Conservation (phyloP, 35 echinoderm and acorn worm genomes). For the Eucidaris tribuloides region DNA sequence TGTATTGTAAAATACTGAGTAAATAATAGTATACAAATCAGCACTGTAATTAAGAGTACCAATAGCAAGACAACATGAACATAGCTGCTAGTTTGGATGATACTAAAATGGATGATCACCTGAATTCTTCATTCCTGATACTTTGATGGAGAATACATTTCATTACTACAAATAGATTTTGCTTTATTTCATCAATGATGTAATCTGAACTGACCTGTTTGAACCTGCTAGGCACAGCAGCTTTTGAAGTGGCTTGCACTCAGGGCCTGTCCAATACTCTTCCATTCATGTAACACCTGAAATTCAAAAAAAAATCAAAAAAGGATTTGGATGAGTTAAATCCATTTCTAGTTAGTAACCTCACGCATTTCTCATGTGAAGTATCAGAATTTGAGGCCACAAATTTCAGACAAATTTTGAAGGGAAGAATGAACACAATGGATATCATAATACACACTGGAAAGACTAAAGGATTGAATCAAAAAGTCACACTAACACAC, state of each 20-base stretch:
- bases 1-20: too few relatives aligned
- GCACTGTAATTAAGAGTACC: too few relatives aligned
- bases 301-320: neutral
- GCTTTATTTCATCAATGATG: neutral
- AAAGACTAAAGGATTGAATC: neutral
- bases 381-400: neutral
- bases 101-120: neutral
- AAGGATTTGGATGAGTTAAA: neutral
- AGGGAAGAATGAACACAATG: neutral
- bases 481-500: neutral
- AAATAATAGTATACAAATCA: constrained; percentile 49
- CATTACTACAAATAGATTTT: neutral
- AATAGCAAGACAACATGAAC: too few relatives aligned
- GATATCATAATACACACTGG: neutral
- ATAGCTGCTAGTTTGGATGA: too few relatives aligned
- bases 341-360: neutral
- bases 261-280: constrained; percentile 67
- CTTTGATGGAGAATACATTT: neutral
- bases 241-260: constrained; percentile 64
- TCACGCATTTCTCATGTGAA: too few relatives aligned
- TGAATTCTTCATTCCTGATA: neutral
- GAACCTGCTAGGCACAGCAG: constrained; percentile 67
- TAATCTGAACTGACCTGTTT: neutral
- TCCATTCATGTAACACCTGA: constrained; percentile 25
- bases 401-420: neutral